These are phyloP conservation scores for Illadopsis cleaveri DNA, from an alignment of 2,113 vertebrate species.

Conservation along the genomic window DNA sequence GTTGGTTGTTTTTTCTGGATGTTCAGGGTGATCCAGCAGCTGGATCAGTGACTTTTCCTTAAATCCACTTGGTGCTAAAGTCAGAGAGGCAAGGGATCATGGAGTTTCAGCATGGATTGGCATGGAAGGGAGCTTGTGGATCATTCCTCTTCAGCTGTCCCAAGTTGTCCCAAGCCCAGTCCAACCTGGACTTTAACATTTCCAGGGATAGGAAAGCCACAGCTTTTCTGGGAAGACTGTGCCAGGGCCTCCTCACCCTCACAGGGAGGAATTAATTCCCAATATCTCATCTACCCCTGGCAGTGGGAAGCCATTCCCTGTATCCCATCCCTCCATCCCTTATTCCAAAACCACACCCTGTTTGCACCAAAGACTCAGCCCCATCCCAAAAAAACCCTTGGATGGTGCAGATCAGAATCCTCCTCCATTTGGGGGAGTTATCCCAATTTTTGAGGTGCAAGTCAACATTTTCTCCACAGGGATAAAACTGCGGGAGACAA, in stretches of 20 bases:
- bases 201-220: neutral
- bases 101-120: neutral
- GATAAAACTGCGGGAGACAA: accelerated
- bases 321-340: neutral
- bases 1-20: neutral
- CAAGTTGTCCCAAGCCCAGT: neutral
- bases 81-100: accelerated
- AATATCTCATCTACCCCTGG: too few species aligned
- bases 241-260: neutral
- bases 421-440: neutral
- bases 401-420: neutral
- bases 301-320: neutral
- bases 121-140: neutral
- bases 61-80: neutral
- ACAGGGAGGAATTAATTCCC: neutral
- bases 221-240: neutral
- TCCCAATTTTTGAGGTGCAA: neutral
- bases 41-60: neutral
- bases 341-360: neutral
- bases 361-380: neutral
- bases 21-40: accelerated
- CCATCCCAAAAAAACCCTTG: neutral
- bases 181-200: neutral
- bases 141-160: too few species aligned
- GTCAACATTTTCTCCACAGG: neutral